Base-by-base conservation (phyloP, 2,888 invertebrate species). In the Oscheius myriophilus region DNA sequence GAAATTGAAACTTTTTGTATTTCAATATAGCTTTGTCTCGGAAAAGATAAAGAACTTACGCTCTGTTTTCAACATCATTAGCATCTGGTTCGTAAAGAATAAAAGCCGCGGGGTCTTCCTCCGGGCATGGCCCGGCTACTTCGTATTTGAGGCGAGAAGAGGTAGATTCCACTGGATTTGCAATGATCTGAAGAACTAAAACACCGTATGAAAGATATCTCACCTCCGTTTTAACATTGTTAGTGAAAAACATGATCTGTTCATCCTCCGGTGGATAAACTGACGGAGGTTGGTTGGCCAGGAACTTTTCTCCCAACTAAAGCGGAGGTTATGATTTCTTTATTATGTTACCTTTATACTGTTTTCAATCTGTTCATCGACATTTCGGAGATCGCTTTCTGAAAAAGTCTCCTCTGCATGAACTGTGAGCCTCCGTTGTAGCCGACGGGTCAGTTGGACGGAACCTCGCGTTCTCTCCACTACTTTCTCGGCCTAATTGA, bases 381-480 rank as follows among this genome's bases (percentile, higher is more conserved):
- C 75, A n/a, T 59, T 70, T 43, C 67, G 26, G 11, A 79, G 45
- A 53, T 83, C 80, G 18, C 74, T 69, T 49, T 77, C 74, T 39
- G 74, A 68, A 42, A 73, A 33, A 4, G 67, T 53, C 23, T 76
- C 76, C 33, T 76, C 74, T 23, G 68, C 61, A 41, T 73, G 73
- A 2, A 71, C 71, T n/a, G 75, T 75, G 26, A 73, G 70, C 45
- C 73, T 57, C 55, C 79, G 67, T 26, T 75, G 72, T 0, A 80
- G 55, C 64, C 80, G 49, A 51, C 70, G 67, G 43, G 71, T 74
- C 67, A 83, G 65, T 52, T 82, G 81, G 6, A 81, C 80, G 46
- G 79, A 79, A 41, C 81, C 82, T n/a, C 81, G 71, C 39, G 78
- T 82, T 49, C 78, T 72, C 57, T 79, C 79, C 14, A 83, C 79